phyloP scores from a whole-genome alignment of 1,140 invertebrate genomes.

The Nasonia vitripennis region DNA sequence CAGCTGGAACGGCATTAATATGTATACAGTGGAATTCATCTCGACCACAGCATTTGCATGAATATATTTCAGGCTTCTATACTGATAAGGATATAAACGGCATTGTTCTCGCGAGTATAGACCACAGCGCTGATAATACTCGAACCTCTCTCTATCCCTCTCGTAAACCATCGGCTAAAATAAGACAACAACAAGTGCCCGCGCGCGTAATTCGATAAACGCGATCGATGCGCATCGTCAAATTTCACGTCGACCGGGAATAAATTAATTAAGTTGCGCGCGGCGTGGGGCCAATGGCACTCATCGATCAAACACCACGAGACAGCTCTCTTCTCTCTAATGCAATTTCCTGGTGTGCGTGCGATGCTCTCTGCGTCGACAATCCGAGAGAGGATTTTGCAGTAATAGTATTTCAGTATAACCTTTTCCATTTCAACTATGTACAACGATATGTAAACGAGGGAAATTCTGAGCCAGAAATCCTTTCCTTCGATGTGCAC shows the following conservation, averaged over 20 bases:
- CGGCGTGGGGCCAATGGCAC: not conserved
- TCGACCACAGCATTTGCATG: slow-evolving; percentile 4
- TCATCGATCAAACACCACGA: slow-evolving; percentile 39
- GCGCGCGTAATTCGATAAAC: slow-evolving; percentile 6
- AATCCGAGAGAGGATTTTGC: too few species aligned
- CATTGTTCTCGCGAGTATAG: slow-evolving; percentile 6
- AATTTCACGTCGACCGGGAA: slow-evolving; percentile 29
- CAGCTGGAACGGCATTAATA: not conserved
- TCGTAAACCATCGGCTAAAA: too few species aligned
- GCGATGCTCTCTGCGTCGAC: not conserved
- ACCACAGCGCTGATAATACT: too few species aligned
- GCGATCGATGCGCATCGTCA: slow-evolving; percentile 12
- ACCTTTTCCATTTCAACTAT: too few species aligned
- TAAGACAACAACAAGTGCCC: not conserved
- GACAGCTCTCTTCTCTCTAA: slow-evolving; percentile 15
- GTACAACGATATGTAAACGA: not conserved
- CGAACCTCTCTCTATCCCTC: too few species aligned
- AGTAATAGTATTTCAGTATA: too few species aligned
- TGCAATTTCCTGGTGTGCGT: slow-evolving; percentile 18
- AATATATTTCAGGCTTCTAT: not conserved
- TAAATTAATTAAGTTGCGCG: slow-evolving; percentile 43
- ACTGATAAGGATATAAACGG: not conserved
- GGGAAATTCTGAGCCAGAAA: not conserved
- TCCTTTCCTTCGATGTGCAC: slow-evolving; percentile 22
- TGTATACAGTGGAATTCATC: not conserved